Evolutionary conservation across 2,888 invertebrate genomes (phyloP), one percentile per base, ranked within the genome.

Genomic region (Balanococcus diminutus): DNA sequence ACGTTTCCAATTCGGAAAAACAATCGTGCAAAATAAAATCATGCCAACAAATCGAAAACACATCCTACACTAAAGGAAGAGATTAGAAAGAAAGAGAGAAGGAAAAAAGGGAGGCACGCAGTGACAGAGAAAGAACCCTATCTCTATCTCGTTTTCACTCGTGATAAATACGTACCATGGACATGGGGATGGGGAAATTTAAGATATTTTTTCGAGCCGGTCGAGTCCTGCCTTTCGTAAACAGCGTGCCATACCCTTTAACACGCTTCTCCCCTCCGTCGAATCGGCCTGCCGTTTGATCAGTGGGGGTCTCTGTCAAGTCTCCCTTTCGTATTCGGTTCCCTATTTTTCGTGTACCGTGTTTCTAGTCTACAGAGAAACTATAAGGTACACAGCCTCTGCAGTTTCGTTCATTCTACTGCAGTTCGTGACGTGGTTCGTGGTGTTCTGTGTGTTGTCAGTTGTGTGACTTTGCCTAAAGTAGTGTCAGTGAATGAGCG

Each of bases 241-340:
- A 4, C 72, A 67, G 32, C 72, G 32, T 25, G n/a, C 72, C 72
- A 72, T 72, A 31, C 72, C 32, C 72, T 32, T 32, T 32, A 14
- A 46, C n/a, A 25, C 0, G 72, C 72, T 16, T 14, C 32, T 32
- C 72, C 32, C n/a, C 72, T 72, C n/a, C n/a, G 31, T 72, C n/a
- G n/a, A n/a, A n/a, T 32, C 25, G 16, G 11, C 14, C 2, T 6
- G 14, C 22, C 42, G 42, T 11, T 42, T 42, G 72, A 72, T 72
- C 72, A 72, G 72, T 72, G 72, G 72, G 72, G 72, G 72, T 72
- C 72, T 6, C 46, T 72, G 31, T 5, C 32, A 31, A 72, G 72
- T 25, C 72, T 72, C 72, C 72, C 72, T 72, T 72, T 72, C 72
- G 72, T 72, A 31, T 72, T 32, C 72, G 72, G 46, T 46, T 46